Base-by-base conservation (phyloP, 2,797 vertebrate genomes). In the Enteromius mattozi region DNA sequence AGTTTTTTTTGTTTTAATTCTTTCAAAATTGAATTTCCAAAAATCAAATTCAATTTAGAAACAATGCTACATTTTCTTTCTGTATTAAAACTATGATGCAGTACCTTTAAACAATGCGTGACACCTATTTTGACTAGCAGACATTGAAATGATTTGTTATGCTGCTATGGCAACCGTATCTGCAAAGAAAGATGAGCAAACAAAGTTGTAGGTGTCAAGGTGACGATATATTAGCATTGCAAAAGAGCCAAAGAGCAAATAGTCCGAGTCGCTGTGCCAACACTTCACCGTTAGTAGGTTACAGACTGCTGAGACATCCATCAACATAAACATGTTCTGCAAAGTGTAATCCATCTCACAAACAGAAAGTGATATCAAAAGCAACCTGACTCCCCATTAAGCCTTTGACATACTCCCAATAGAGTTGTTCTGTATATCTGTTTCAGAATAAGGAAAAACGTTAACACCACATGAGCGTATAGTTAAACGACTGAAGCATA, bases 91-190 rank as follows among this genome's bases (percentile, higher is more conserved):
- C n/a, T 10, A 45, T 63, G 7, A 27, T 30, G 8, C 8, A 0
- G 4, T 27, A 35, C 35, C 51, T 59, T 40, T 14, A 40, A 77
- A 77, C 13, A 24, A 27, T 16, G 51, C 9, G 33, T 45, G 37
- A 4, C 10, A 59, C 10, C 37, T 61, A 27, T 63, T 21, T 72
- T 35, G 40, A 56, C 21, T 12, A 59, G 40, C 56, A 74, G 14
- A 71, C 5, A 71, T 45, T 30, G 77, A 77, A 42, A 51, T 74
- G 87, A 87, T 92, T 94, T 94, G 90, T 92, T 92, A 87, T 91
- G 91, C 88, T 87, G 54, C 91, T 93, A 91, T 93, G 90, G 92
- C 45, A 92, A 93, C 91, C 33, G 10, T 49, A 63, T 82, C 54
- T 35, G 30, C 10, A 6, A 81, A 86, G 89, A 89, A 74, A 86